Base-by-base conservation (phyloP, 2,797 vertebrate genomes). In the Loris lydekkerianus region DNA sequence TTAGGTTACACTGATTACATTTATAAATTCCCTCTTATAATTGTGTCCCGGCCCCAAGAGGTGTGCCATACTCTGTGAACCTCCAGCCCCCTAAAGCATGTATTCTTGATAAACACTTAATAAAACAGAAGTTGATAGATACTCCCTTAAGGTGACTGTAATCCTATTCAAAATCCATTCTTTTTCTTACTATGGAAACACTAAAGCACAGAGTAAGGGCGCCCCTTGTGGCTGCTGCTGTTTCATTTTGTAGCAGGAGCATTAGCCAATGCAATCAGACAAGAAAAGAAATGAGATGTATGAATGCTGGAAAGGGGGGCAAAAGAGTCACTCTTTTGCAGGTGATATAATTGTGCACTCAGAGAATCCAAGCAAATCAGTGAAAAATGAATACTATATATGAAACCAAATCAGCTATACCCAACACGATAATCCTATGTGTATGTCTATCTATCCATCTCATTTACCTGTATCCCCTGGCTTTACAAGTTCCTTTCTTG, bases 221-320 rank as follows among this genome's bases (percentile, higher is more conserved):
- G 43, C 7, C n/a, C 34, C 1, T 4, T 40, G 0, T 29, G 8
- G 10, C 7, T 60, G 0, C 17, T 5, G 6, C 23, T 3, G 0
- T 46, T 69, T 56, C 58, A 9, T 2, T 9, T 6, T 8, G 29
- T 53, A 10, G 25, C 6, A 1, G 6, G n/a, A 65, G 29, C 46
- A 7, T 17, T 37, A 27, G 67, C 73, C 21, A 23, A 25, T 31
- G 78, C 37, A 67, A 58, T 84, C 60, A 73, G 73, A 73, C 9
- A 49, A 61, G 60, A 63, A 75, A 70, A 21, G 20, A 37, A 91
- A 53, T 27, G 29, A 78, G 14, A n/a, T n/a, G 15, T 23, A 20
- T 40, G 31, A 78, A 60, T 9, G 8, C 4, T 27, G 31, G 70
- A 20, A 69, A 73, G 65, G 1, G 60, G 75, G 70, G 34, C 21